Percentiles rank a stretch among this genome's conserved stretches.
These are phyloP conservation scores for Drosophila triauraria DNA, from an alignment of 1,140 invertebrate genomes.

Conservation along the genomic window DNA sequence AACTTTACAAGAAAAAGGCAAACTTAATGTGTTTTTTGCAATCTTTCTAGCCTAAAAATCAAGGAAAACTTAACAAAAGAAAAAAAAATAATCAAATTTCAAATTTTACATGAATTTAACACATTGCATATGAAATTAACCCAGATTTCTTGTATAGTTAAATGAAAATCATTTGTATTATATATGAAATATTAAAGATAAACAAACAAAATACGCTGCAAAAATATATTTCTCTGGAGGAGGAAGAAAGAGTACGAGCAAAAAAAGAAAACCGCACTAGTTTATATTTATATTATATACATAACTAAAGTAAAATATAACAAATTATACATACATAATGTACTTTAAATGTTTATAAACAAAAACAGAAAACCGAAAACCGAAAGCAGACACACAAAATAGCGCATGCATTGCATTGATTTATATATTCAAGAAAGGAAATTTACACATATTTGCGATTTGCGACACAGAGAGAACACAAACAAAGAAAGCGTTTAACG, in stretches of 20 bases:
- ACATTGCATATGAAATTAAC: slow-evolving; percentile 61
- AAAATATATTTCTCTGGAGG: slow-evolving; percentile 28
- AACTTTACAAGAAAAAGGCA: slow-evolving; percentile 65
- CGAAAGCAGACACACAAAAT: slow-evolving; percentile 12
- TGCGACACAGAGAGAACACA: slow-evolving; percentile 36
- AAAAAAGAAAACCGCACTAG: slow-evolving; percentile 57
- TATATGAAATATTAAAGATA: slow-evolving; percentile 64
- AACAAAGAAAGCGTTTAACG: slow-evolving; percentile 19
- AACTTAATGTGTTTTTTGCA: slow-evolving; percentile 67
- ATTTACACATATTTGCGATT: slow-evolving; percentile 67
- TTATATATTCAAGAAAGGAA: slow-evolving; percentile 54
- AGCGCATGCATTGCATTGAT: slow-evolving; percentile 64
- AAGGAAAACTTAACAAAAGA: slow-evolving; percentile 19
- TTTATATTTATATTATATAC: slow-evolving; percentile 56
- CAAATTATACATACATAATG: slow-evolving; percentile 71
- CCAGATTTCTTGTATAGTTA: slow-evolving; percentile 77
- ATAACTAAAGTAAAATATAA: slow-evolving; percentile 68
- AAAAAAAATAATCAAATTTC: slow-evolving; percentile 59
- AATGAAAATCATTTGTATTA: slow-evolving; percentile 77
- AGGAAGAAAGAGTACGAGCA: slow-evolving; percentile 31
- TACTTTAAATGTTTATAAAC: slow-evolving; percentile 77
- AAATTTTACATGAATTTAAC: slow-evolving; percentile 55
- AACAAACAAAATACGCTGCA: slow-evolving; percentile 47
- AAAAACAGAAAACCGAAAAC: slow-evolving; percentile 16
- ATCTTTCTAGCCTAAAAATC: slow-evolving; percentile 59